phyloP scores from a whole-genome alignment of 92 coral and sea anemone genomes.

The Bergia sp. region DNA sequence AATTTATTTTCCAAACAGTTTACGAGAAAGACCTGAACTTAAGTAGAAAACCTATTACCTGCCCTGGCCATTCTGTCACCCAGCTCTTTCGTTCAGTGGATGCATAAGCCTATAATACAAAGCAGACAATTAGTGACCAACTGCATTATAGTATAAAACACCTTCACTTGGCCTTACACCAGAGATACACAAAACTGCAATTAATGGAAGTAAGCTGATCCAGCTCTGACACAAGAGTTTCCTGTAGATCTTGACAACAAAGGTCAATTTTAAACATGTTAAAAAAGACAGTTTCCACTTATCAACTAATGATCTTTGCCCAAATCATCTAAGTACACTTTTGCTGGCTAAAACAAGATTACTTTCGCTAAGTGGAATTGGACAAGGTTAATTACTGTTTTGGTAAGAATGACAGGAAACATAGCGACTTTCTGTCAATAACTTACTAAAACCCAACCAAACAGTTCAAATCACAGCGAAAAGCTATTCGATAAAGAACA shows the following conservation, averaged over 20 bases:
- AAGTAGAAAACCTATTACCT: constrained; percentile 56
- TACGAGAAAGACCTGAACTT: neutral
- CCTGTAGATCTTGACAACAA: neutral
- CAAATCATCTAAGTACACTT: neutral
- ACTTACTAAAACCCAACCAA: too few relatives aligned
- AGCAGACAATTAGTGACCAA: neutral
- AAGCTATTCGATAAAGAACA: too few relatives aligned
- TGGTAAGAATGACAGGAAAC: too few relatives aligned
- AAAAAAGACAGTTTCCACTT: too few relatives aligned
- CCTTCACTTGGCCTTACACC: neutral
- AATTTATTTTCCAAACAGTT: neutral
- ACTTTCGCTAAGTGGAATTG: neutral
- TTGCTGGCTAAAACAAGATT: neutral
- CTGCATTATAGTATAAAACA: neutral
- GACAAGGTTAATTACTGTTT: neutral
- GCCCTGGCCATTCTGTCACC: constrained; percentile 99
- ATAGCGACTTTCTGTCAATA: too few relatives aligned
- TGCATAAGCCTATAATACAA: constrained; percentile 79
- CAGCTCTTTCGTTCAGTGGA: constrained; percentile 89
- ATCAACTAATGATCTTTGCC: too few relatives aligned
- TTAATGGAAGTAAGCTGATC: too few relatives aligned
- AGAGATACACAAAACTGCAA: neutral
- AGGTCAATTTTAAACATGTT: neutral
- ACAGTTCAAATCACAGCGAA: neutral
- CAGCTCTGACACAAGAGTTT: neutral